Conservation (phyloP, 2,797 vertebrate genomes). For the Tinamus major region DNA sequence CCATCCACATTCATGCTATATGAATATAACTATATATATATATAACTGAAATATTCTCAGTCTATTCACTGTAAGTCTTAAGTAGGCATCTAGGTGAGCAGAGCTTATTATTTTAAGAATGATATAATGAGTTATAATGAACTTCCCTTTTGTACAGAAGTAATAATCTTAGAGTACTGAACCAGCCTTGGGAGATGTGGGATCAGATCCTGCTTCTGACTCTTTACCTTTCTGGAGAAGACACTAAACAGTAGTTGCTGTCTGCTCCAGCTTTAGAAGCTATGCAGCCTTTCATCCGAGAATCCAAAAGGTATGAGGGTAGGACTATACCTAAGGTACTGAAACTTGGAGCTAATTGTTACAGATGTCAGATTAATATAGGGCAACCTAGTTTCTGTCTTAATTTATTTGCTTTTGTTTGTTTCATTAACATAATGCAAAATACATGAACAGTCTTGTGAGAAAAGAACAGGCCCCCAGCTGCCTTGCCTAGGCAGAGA, state of each 20-base stretch:
- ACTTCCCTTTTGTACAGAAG: background rate
- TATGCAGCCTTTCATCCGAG: background rate
- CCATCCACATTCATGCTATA: too few relatives aligned
- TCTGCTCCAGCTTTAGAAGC: background rate
- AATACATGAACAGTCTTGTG: background rate
- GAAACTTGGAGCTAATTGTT: background rate
- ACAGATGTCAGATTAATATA: background rate
- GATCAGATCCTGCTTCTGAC: background rate
- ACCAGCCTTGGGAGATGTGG: background rate
- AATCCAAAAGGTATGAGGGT: background rate
- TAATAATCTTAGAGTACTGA: background rate
- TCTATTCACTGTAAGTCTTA: too few relatives aligned
- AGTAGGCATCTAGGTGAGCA: background rate
- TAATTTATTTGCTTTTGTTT: background rate
- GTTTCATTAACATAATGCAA: background rate
- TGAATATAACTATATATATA: too few relatives aligned
- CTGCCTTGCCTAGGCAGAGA: background rate
- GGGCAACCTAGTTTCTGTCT: background rate
- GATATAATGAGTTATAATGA: background rate
- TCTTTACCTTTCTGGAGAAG: background rate
- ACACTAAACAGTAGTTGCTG: too few relatives aligned
- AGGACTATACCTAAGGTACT: background rate
- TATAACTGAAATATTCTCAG: too few relatives aligned
- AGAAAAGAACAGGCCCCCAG: background rate
- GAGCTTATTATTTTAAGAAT: background rate